These are phyloP conservation scores for Microtus ochrogaster DNA, from an alignment of 2,113 vertebrate species.

Conservation along the genomic window DNA sequence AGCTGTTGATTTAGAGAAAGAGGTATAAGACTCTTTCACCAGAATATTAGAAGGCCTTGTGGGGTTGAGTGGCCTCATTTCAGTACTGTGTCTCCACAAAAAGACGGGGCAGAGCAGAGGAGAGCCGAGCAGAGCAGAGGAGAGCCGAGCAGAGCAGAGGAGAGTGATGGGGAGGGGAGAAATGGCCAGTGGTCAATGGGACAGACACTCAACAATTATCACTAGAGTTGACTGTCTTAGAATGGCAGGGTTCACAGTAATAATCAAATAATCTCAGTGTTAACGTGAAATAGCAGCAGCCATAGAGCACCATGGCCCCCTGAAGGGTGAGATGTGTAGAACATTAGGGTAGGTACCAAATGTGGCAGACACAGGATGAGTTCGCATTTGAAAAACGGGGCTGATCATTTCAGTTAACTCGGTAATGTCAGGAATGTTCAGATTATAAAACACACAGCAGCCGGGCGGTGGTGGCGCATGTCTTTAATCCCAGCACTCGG, in stretches of 20 bases:
- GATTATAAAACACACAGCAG: background rate
- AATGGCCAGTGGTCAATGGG: background rate
- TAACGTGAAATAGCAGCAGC: too few relatives aligned
- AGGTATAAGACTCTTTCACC: background rate
- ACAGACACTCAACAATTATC: background rate
- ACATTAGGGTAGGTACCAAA: too few relatives aligned
- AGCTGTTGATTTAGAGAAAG: background rate
- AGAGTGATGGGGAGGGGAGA: background rate
- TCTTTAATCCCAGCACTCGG: too few relatives aligned
- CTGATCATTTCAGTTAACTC: background rate
- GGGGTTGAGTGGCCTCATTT: background rate
- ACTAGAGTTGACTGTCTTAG: background rate
- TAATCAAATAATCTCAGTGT: background rate
- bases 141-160: background rate
- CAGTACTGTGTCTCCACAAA: background rate
- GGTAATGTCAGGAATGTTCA: background rate
- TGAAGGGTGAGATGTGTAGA: background rate
- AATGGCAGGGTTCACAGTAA: background rate
- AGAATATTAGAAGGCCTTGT: background rate
- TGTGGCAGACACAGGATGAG: background rate
- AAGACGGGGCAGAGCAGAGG: background rate
- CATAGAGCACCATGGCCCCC: background rate
- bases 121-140: background rate
- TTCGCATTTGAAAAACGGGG: background rate
- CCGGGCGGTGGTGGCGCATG: too few relatives aligned